Base-by-base conservation (phyloP, 2,113 vertebrate genomes). In the Petroica traversi region DNA sequence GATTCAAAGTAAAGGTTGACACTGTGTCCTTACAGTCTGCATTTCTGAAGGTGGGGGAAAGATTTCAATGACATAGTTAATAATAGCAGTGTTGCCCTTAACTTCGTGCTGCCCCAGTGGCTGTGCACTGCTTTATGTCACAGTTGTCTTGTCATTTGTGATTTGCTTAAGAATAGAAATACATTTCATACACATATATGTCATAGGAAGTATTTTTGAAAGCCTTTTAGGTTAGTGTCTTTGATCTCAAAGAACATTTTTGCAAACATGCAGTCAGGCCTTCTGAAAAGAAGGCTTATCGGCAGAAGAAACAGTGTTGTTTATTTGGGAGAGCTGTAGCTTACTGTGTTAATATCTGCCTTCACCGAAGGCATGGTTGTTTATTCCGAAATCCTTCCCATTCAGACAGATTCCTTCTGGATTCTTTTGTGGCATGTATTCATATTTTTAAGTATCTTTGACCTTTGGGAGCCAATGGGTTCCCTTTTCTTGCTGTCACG, bases 31-130 rank as follows among this genome's bases (percentile, higher is more conserved):
- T 80, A 84, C 82, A 26, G 87, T 24, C 78, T 78, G 80, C 8
- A 1, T 88, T 96, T 93, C 81, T 93, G 90, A 78, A 94, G 96
- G 90, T 71, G 95, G 95, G 59, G 66, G 67, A 78, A 92, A 95
- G 73, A 93, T 93, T 92, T 96, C 92, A 88, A 74, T 96, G 93
- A 95, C 94, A 93, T 29, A 10, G 84, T 93, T 95, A 93, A 95
- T 96, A 94, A 95, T 91, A 88, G 93, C 87, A 80, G 54, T 75
- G 78, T 69, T 81, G 88, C 82, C 92, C 88, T 96, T 95, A 97
- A 95, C 92, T 96, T 97, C 48, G 57, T 71, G 82, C 82, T 97
- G 81, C 93, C 90, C 88, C 81, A 36, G 52, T 78, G 89, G 81
- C 77, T 81, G 59, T 91, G 83, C 63, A 4, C 71, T 78, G 78